Conservation (phyloP, 2,113 vertebrate species). For the Cepphus grylle region DNA sequence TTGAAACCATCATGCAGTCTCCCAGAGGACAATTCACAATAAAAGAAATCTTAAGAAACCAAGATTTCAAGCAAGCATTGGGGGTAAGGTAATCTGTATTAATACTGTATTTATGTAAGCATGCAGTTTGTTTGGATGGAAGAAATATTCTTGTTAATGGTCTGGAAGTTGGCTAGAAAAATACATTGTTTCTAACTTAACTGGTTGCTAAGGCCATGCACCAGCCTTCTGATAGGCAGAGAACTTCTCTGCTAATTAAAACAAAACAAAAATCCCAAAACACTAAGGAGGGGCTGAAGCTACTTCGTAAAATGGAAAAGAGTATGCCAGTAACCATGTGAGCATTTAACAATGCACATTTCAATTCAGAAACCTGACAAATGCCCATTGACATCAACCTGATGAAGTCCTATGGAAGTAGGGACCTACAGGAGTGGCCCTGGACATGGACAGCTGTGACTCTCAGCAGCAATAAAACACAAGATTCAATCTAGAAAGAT, state of each 20-base stretch:
- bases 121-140: background rate
- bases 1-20: constrained; percentile 47
- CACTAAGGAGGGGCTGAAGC: background rate
- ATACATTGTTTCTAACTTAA: background rate
- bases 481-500: background rate
- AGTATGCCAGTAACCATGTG: background rate
- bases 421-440: background rate
- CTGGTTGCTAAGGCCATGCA: background rate
- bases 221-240: background rate
- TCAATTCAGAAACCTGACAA: background rate
- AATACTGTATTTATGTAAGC: background rate
- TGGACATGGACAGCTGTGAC: background rate
- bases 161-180: background rate
- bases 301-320: background rate
- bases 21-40: constrained; percentile 34
- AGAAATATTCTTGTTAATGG: background rate
- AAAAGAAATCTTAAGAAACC: constrained; percentile 10
- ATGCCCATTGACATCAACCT: background rate
- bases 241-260: background rate
- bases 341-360: background rate
- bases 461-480: background rate
- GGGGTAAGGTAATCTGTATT: background rate
- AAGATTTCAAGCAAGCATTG: constrained; percentile 3
- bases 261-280: background rate
- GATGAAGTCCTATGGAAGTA: background rate